These are phyloP conservation scores for Yponomeuta cagnagella DNA, from an alignment of 2,888 invertebrate species.

Conservation along the genomic window DNA sequence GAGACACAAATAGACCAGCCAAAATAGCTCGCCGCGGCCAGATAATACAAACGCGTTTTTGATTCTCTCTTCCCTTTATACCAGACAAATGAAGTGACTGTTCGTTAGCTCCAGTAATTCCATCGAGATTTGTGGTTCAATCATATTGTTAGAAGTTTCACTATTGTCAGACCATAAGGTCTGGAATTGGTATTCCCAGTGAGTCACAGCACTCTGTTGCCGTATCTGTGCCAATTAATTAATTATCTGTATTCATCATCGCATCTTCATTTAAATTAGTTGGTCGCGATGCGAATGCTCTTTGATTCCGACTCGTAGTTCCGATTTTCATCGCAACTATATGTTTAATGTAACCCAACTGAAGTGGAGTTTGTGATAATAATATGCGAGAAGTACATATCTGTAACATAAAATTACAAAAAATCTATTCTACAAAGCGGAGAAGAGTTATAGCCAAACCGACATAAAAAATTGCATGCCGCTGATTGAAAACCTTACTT, in stretches of 20 bases:
- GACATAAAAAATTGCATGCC: conserved; percentile 57
- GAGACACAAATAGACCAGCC: conserved; percentile 62
- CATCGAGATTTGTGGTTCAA: not conserved
- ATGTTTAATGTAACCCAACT: conserved; percentile 3
- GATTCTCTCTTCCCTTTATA: conserved; percentile 58
- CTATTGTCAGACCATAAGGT: conserved; percentile 8
- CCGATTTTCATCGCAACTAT: not conserved
- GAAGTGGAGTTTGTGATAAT: conserved; percentile 4
- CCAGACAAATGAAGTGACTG: conserved; percentile 31
- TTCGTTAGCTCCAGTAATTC: not conserved
- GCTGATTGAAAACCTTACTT: conserved; percentile 66
- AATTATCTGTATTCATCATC: conserved; percentile 44
- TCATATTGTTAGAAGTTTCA: not conserved
- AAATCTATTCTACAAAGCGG: conserved; percentile 55
- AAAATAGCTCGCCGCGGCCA: conserved; percentile 68
- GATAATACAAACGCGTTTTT: conserved; percentile 70
- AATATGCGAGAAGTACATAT: conserved; percentile 48
- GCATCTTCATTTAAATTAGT: conserved; percentile 34
- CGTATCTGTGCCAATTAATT: conserved; percentile 49
- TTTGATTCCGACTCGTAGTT: conserved; percentile 4
- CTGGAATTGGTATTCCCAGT: conserved; percentile 21
- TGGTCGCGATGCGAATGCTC: conserved; percentile 22
- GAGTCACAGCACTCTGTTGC: conserved; percentile 42
- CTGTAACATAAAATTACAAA: conserved; percentile 40
- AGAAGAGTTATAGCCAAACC: conserved; percentile 59